phyloP scores from a whole-genome alignment of 2,797 vertebrate species.

The Ciconia nigra region DNA sequence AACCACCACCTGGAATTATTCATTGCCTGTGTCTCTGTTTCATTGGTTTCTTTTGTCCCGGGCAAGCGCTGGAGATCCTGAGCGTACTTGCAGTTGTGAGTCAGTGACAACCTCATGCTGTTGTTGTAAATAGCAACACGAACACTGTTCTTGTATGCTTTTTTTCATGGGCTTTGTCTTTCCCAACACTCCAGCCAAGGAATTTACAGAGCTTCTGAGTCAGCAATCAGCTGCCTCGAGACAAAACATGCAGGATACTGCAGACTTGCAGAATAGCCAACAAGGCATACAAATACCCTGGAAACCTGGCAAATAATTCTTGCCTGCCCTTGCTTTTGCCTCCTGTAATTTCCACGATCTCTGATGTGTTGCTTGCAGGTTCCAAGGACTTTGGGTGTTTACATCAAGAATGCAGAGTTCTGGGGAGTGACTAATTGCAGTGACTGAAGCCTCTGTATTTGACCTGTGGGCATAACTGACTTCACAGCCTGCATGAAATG shows the following conservation, averaged over 20 bases:
- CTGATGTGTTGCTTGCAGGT: neutral
- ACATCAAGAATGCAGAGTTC: conserved; percentile 16
- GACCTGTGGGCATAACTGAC: conserved; percentile 18
- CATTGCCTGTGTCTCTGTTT: neutral
- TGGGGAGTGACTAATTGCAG: neutral
- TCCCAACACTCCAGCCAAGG: conserved; percentile 15
- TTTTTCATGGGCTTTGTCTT: conserved; percentile 41
- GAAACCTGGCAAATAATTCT: conserved; percentile 33
- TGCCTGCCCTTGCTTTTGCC: conserved; percentile 1
- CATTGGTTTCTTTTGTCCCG: neutral
- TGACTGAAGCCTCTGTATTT: neutral
- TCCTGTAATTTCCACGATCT: conserved; percentile 13
- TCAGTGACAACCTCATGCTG: conserved; percentile 55
- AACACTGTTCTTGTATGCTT: neutral
- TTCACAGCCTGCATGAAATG: neutral
- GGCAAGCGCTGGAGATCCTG: conserved; percentile 2
- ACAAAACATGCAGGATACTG: conserved; percentile 49
- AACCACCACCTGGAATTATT: conserved; percentile 12
- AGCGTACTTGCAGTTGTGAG: conserved; percentile 16
- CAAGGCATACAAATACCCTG: neutral
- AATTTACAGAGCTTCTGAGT: conserved; percentile 59
- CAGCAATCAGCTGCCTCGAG: conserved; percentile 62
- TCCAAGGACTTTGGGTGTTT: conserved; percentile 45
- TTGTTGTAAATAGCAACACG: conserved; percentile 64
- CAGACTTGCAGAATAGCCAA: neutral